Evolutionary conservation across 2,797 vertebrate genomes (phyloP).

Genomic region (Helicolenus hilgendorfi): DNA sequence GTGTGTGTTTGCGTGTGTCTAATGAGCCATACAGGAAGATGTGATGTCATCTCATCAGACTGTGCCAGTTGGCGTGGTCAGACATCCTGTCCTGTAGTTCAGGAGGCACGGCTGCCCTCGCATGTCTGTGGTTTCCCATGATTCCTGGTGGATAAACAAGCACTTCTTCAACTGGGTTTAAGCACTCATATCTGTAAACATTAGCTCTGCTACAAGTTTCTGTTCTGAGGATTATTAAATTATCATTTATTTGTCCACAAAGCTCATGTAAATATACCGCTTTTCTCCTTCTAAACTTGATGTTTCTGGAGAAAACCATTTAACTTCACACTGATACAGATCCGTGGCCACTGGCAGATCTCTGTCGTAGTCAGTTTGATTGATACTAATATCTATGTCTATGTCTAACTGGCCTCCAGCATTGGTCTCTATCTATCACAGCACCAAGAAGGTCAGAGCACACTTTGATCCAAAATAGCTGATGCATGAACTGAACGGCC

Average conservation of each 20-base stretch:
- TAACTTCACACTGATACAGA: constrained; percentile 7
- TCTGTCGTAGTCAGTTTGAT: constrained; percentile 28
- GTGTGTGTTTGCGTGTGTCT: constrained; percentile 5
- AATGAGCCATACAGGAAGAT: constrained; percentile 10
- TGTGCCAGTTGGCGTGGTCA: constrained; percentile 61
- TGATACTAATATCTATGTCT: constrained; percentile 47
- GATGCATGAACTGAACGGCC: constrained; percentile 62
- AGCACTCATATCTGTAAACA: background rate
- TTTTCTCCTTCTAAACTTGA: background rate
- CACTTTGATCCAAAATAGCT: constrained; percentile 66
- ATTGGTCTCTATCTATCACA: constrained; percentile 26
- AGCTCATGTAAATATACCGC: background rate
- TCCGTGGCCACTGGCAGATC: background rate
- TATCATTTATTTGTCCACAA: background rate
- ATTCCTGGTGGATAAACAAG: constrained; percentile 41
- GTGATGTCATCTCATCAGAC: constrained; percentile 52
- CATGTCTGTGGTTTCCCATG: constrained; percentile 45
- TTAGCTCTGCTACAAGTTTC: background rate
- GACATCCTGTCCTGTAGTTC: constrained; percentile 64
- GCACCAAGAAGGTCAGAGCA: constrained; percentile 68
- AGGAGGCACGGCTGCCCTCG: background rate
- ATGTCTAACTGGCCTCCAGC: constrained; percentile 23
- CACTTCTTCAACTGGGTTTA: background rate
- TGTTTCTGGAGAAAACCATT: constrained; percentile 5
- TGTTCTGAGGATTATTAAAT: background rate